Conservation (phyloP, 1,140 invertebrate species). For the Brachionus rubens region DNA sequence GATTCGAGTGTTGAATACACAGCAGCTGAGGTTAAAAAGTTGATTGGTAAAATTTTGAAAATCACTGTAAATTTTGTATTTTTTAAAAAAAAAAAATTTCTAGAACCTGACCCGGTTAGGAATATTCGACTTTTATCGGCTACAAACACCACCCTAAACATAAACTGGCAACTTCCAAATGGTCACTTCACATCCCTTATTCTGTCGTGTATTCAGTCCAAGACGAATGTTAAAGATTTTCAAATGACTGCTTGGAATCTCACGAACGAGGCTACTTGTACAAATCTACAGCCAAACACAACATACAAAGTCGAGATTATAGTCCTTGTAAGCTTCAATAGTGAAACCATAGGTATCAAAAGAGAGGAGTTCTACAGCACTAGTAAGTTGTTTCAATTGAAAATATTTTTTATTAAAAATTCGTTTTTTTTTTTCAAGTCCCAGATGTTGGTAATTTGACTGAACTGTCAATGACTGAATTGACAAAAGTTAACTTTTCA, state of each 20-base stretch:
- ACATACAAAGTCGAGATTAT: not conserved
- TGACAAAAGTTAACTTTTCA: not conserved
- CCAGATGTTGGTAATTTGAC: not conserved
- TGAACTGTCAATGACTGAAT: not conserved
- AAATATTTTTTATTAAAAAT: not conserved
- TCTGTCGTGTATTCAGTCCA: not conserved
- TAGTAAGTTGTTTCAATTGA: not conserved
- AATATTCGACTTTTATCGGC: not conserved
- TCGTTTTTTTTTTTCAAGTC: not conserved
- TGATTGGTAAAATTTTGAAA: not conserved
- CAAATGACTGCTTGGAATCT: no score
- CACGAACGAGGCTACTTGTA: not conserved
- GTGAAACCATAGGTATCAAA: not conserved
- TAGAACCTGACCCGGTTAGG: not conserved
- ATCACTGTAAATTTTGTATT: no score
- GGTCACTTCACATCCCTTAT: not conserved
- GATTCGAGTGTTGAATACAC: no score
- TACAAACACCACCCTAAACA: not conserved
- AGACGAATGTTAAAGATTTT: not conserved
- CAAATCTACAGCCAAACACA: not conserved
- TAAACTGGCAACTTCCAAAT: not conserved
- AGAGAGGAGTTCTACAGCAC: not conserved
- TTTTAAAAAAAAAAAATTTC: no score
- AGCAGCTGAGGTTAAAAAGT: not conserved
- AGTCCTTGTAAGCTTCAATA: not conserved